Base-by-base conservation (phyloP, 1,140 invertebrate species). In the Leptinotarsa lineolata region DNA sequence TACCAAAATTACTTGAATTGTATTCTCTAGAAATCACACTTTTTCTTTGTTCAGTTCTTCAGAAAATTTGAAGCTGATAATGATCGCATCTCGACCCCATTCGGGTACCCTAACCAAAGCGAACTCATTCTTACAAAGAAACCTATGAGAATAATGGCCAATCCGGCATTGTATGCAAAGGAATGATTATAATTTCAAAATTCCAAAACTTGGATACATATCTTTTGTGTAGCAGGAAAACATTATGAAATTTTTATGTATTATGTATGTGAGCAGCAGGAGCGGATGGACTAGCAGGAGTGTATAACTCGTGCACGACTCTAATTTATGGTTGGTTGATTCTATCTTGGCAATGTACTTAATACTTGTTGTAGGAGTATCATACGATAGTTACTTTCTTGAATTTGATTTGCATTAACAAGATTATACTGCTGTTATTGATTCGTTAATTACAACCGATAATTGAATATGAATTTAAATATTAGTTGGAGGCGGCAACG, bases 181-280 rank as follows among this genome's bases (percentile, higher is more conserved):
- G 39, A 46, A 66, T 66, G 18, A 66, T 66, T 66, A 66, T 22
- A 66, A 64, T 66, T 66, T 30, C 30, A 44, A 66, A 66, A 66
- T 66, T 66, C 11, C 30, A 2, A 12, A 30, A 39, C 64, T 39
- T 15, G 64, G 64, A 66, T 66, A 66, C 64, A 66, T 66, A 66
- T 66, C 64, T 66, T 39, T 66, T 66, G 39, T 66, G 18, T 12
- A 39, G 22, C 30, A 18, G 22, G 22, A 45, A 54, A 54, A 54
- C 48, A 54, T 39, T 11, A 39, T 39, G 48, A 54, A 54, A 54
- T 16, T 18, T 54, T 54, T 54, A 54, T 54, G 48, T 54, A 18
- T 54, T 54, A 16, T 54, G n/a, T 54, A 18, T 54, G n/a, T 15
- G 48, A n/a, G 48, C 48, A 54, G 48, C n/a, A 54, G 48, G 15